These are phyloP conservation scores for Luffia ferchaultella DNA, from an alignment of 2,888 invertebrate genomes.

Conservation along the genomic window DNA sequence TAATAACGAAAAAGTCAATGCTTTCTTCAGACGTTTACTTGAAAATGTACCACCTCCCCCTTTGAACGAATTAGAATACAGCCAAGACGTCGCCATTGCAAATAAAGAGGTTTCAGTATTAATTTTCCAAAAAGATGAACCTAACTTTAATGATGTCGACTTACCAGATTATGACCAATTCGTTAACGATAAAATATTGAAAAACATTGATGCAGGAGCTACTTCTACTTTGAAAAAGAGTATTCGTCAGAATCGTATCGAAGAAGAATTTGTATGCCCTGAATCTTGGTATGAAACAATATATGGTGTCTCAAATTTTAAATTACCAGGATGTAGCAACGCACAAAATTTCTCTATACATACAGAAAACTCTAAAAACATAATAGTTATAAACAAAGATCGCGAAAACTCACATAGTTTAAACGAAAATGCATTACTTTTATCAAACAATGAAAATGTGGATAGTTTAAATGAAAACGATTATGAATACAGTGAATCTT, in stretches of 20 bases:
- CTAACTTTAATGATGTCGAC: constrained; percentile 22
- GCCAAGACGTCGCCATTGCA: not conserved
- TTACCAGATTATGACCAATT: constrained; percentile 42
- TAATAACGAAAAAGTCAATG: constrained; percentile 32
- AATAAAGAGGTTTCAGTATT: not conserved
- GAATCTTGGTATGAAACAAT: constrained; percentile 48
- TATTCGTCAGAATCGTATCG: constrained; percentile 14
- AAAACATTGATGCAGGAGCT: constrained; percentile 13
- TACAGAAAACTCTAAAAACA: not conserved
- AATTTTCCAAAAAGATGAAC: not conserved
- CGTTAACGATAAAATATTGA: constrained; percentile 29
- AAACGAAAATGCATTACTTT: not conserved
- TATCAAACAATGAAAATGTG: not conserved
- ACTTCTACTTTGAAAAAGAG: constrained; percentile 36
- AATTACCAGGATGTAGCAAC: not conserved
- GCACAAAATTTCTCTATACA: too few relatives aligned
- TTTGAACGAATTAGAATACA: constrained; percentile 20
- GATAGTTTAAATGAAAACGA: constrained; percentile 8
- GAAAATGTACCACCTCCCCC: constrained; percentile 46
- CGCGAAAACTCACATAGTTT: too few relatives aligned
- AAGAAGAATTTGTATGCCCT: constrained; percentile 1
- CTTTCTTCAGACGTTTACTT: constrained; percentile 38
- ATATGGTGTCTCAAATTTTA: constrained; percentile 39
- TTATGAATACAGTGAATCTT: constrained; percentile 27
- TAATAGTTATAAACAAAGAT: not conserved